These are phyloP conservation scores for Phataginus tricuspis DNA, from an alignment of 2,797 vertebrate species.

Conservation along the genomic window DNA sequence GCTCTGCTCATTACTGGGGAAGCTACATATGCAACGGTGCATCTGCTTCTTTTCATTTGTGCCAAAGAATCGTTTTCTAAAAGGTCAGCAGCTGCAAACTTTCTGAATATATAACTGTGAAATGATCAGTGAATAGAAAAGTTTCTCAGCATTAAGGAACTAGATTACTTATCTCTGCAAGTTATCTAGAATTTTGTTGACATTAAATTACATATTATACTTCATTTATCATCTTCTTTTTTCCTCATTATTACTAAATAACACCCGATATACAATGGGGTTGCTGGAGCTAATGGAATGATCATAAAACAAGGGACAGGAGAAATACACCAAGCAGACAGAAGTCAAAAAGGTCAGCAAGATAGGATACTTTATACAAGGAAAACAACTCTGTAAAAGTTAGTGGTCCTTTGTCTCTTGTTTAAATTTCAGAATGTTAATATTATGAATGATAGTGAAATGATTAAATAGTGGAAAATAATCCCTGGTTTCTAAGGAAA, in stretches of 20 bases:
- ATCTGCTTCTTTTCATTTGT: not conserved
- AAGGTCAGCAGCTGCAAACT: constrained; percentile 20
- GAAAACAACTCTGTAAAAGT: not conserved
- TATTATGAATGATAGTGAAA: not conserved
- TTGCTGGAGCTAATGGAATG: not conserved
- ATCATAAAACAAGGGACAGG: not conserved
- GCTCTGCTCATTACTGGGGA: not conserved
- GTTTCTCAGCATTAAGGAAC: not conserved
- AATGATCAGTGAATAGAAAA: not conserved
- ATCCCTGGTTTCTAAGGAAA: not conserved
- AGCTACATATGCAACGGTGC: not conserved
- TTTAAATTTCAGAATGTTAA: not conserved
- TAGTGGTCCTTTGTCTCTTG: not conserved
- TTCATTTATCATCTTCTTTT: not conserved
- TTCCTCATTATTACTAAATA: not conserved
- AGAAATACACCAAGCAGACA: not conserved
- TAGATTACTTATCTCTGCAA: not conserved
- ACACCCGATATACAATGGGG: not conserved
- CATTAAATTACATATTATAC: not conserved
- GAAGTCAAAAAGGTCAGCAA: not conserved
- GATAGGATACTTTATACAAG: not conserved
- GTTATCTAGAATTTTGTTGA: not conserved
- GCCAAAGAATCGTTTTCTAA: constrained; percentile 3
- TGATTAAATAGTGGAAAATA: not conserved
- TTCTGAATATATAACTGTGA: not conserved